These are phyloP conservation scores for Ammodramus savannarum DNA, from an alignment of 2,113 vertebrate genomes.

Conservation along the genomic window DNA sequence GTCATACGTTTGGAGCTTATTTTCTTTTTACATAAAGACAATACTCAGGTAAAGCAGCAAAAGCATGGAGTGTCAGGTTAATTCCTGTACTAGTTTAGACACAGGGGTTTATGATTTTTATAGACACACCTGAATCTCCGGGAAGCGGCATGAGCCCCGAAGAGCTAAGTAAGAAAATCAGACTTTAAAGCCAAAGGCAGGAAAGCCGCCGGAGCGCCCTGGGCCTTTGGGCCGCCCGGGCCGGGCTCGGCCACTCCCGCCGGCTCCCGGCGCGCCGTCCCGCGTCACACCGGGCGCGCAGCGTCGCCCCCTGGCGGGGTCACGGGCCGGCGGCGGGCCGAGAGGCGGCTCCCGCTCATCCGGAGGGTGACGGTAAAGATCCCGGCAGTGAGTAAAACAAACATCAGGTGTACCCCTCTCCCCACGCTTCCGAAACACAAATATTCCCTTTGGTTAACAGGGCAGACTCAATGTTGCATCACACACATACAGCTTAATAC, in stretches of 20 bases:
- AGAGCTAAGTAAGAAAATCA: not conserved
- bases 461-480: not conserved
- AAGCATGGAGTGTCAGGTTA: not conserved
- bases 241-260: not conserved
- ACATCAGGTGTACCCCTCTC: fast-evolving
- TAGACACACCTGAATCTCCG: no score
- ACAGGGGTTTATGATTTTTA: not conserved
- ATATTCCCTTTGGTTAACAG: not conserved
- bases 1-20: not conserved
- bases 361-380: no score
- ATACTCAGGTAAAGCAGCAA: not conserved
- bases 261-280: not conserved
- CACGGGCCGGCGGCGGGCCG: not conserved
- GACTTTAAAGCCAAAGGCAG: not conserved
- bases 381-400: not conserved
- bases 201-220: fast-evolving
- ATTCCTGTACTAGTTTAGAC: not conserved
- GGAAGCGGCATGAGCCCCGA: not conserved
- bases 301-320: not conserved
- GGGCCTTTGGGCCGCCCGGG: not conserved
- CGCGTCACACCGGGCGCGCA: not conserved
- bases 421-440: not conserved
- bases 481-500: not conserved
- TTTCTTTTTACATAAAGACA: not conserved
- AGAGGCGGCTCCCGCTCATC: not conserved